phyloP scores from a whole-genome alignment of 1,140 invertebrate genomes.

The Patella vulgata region DNA sequence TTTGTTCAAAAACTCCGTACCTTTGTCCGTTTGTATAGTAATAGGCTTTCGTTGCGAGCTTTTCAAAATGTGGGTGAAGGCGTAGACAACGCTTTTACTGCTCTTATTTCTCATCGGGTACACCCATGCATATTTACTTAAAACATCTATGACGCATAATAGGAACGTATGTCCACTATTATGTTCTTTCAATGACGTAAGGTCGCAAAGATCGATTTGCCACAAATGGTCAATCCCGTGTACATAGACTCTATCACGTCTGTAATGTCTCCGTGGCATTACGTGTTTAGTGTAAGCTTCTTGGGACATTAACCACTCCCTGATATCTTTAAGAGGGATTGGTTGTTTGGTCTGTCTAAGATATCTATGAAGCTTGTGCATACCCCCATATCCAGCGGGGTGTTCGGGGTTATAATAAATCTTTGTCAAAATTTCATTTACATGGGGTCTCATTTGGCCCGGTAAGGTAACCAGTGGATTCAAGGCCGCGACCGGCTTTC shows the following conservation, averaged over 20 bases:
- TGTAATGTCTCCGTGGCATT: constrained; percentile 15
- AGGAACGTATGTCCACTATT: constrained; percentile 67
- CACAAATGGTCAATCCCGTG: constrained; percentile 57
- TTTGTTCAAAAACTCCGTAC: constrained; percentile 24
- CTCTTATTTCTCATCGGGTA: constrained; percentile 67
- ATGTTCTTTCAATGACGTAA: constrained; percentile 46
- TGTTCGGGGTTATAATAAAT: constrained; percentile 2
- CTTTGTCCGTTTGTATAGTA: constrained; percentile 21
- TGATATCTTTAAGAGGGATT: background rate
- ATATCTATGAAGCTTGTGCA: too few relatives aligned
- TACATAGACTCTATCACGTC: constrained; percentile 15
- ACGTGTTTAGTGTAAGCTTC: constrained; percentile 28
- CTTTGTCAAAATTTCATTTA: too few relatives aligned
- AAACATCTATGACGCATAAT: constrained; percentile 67
- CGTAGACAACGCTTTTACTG: constrained; percentile 37
- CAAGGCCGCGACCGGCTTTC: too few relatives aligned
- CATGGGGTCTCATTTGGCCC: too few relatives aligned
- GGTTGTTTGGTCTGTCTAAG: too few relatives aligned
- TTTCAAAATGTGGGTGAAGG: constrained; percentile 44
- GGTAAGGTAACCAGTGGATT: too few relatives aligned
- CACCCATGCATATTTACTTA: constrained; percentile 67
- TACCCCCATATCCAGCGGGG: constrained; percentile 11
- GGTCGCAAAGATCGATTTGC: constrained; percentile 61
- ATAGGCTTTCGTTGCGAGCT: background rate
- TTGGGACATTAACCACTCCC: constrained; percentile 25